These are phyloP conservation scores for Cephus nigrinus DNA, from an alignment of 2,888 invertebrate species.

Conservation along the genomic window DNA sequence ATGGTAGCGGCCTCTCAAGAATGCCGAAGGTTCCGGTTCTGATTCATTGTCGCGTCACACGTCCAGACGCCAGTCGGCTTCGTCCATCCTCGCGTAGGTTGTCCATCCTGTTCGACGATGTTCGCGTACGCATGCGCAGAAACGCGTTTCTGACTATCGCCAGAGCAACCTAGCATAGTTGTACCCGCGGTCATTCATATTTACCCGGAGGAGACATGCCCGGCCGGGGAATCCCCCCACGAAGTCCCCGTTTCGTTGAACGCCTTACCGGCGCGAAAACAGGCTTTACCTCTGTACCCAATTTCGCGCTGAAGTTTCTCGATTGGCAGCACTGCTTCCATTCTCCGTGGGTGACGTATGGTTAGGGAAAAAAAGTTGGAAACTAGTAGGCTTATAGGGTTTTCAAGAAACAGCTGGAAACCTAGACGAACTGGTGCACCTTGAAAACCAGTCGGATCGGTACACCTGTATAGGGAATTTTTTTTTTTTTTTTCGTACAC, in stretches of 20 bases:
- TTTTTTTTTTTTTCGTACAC: not conserved
- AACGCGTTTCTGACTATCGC: constrained; percentile 14
- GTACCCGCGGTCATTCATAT: constrained; percentile 34
- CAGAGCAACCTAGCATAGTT: not conserved
- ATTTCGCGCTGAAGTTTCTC: too few relatives aligned
- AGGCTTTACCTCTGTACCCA: constrained; percentile 18
- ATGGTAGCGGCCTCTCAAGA: constrained; percentile 36
- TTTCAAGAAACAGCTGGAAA: not conserved
- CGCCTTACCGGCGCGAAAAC: constrained; percentile 33
- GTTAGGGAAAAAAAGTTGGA: not conserved
- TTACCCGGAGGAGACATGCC: constrained; percentile 33
- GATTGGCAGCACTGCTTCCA: constrained; percentile 22
- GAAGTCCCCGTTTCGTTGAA: constrained; percentile 33
- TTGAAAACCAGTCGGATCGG: not conserved
- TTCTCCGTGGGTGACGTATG: not conserved
- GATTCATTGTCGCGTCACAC: constrained; percentile 55
- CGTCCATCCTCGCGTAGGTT: constrained; percentile 30
- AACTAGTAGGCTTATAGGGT: not conserved
- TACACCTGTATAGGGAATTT: not conserved
- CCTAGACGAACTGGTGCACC: not conserved
- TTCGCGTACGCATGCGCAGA: constrained; percentile 29
- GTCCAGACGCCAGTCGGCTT: constrained; percentile 47
- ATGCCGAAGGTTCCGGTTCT: constrained; percentile 60
- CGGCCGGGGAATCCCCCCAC: not conserved
- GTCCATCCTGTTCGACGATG: not conserved